Evolutionary conservation across 1,140 invertebrate genomes (phyloP).

Genomic region (Yoshiicerus persimilis): DNA sequence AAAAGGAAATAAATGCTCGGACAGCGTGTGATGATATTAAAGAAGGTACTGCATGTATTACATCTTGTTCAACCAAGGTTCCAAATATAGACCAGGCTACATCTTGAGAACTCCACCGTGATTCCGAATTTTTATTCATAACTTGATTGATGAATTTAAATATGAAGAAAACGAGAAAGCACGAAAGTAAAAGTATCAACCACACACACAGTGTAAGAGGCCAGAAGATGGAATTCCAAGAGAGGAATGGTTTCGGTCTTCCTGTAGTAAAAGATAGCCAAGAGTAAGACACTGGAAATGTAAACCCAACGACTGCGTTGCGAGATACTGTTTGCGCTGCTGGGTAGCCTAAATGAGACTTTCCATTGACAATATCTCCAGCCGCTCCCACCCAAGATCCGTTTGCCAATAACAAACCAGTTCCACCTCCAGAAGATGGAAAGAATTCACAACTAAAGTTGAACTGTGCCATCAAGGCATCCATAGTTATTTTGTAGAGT

Average conservation of each 20-base stretch:
- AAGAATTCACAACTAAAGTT: slow-evolving; percentile 41
- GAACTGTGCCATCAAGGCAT: background rate
- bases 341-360: slow-evolving; percentile 23
- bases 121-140: background rate
- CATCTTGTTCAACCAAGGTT: slow-evolving; percentile 19
- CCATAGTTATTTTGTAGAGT: background rate
- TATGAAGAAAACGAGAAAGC: background rate
- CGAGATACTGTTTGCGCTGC: slow-evolving; percentile 23
- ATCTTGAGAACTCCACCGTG: background rate
- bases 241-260: background rate
- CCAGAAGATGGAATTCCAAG: slow-evolving; percentile 38
- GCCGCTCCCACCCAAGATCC: slow-evolving; percentile 37
- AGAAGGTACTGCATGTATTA: background rate
- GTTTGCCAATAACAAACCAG: background rate
- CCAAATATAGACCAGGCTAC: background rate
- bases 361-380: slow-evolving; percentile 24
- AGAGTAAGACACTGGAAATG: slow-evolving; percentile 38
- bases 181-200: background rate
- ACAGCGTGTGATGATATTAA: background rate
- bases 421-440: slow-evolving; percentile 33
- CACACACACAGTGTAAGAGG: slow-evolving; percentile 28
- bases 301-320: slow-evolving; percentile 2
- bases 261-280: slow-evolving; percentile 41
- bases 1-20: background rate
- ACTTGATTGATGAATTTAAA: background rate